phyloP scores from a whole-genome alignment of 2,113 vertebrate genomes.

The Chionodraco myersi region DNA sequence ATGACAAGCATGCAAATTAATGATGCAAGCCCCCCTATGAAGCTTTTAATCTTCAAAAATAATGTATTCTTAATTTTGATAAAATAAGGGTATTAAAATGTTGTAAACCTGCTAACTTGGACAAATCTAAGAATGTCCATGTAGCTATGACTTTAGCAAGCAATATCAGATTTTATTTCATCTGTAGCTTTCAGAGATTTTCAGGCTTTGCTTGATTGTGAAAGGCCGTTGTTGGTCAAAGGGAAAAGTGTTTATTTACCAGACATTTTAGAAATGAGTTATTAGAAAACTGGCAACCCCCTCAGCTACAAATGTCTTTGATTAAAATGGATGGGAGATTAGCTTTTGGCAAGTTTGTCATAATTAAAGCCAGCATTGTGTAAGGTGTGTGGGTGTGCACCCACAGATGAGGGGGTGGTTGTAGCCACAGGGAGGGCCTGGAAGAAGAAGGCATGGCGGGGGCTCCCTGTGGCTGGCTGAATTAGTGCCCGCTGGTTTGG shows the following conservation, averaged over 20 bases:
- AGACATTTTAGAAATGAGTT: constrained; percentile 63
- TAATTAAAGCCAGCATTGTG: constrained; percentile 77
- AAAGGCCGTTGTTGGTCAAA: constrained; percentile 32
- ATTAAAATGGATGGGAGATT: constrained; percentile 79
- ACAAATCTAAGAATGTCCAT: background rate
- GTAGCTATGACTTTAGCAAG: background rate
- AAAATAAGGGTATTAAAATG: background rate
- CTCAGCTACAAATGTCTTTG: constrained; percentile 74
- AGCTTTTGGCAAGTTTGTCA: constrained; percentile 78
- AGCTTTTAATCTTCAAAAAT: constrained; percentile 2
- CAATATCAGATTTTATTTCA: background rate
- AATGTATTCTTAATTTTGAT: background rate
- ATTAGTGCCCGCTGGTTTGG: constrained; percentile 79
- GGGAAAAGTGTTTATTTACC: constrained; percentile 62
- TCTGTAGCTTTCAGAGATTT: constrained; percentile 29
- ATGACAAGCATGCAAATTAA: constrained; percentile 31
- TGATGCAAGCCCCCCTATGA: background rate
- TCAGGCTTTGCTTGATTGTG: constrained; percentile 35
- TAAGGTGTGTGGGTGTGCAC: constrained; percentile 41
- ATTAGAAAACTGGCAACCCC: constrained; percentile 69
- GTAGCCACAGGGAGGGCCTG: constrained; percentile 56
- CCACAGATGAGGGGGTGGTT: constrained; percentile 53
- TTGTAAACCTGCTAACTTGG: background rate
- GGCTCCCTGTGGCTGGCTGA: constrained; percentile 77
- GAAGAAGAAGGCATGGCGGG: constrained; percentile 48